phyloP scores from a whole-genome alignment of 2,113 vertebrate genomes.

The Xyrauchen texanus region DNA sequence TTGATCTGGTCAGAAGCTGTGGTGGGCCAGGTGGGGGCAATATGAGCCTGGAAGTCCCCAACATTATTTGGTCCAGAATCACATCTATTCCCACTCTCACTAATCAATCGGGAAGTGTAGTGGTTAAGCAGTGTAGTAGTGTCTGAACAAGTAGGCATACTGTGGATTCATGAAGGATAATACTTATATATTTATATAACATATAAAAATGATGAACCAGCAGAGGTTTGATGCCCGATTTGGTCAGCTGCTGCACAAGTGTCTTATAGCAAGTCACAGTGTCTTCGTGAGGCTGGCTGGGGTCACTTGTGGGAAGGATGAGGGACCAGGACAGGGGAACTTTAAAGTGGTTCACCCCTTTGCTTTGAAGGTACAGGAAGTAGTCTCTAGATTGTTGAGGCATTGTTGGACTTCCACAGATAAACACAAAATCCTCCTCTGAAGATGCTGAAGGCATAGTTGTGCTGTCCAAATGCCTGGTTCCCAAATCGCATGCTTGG shows the following conservation, averaged over 20 bases:
- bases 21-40: constrained; percentile 80
- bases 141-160: too few relatives aligned
- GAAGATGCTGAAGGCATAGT: not conserved
- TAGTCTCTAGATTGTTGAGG: constrained; percentile 61
- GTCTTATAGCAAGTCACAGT: constrained; percentile 75
- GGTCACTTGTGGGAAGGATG: constrained; percentile 69
- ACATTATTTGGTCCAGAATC: constrained; percentile 73
- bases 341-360: constrained; percentile 81
- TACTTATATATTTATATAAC: too few relatives aligned
- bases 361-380: constrained; percentile 67
- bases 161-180: too few relatives aligned
- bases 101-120: constrained; percentile 84
- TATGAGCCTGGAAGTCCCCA: constrained; percentile 77
- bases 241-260: constrained; percentile 71
- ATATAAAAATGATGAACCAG: constrained; percentile 59
- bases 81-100: constrained; percentile 65
- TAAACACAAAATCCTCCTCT: constrained; percentile 13
- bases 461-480: not conserved
- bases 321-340: constrained; percentile 77
- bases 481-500: constrained; percentile 56
- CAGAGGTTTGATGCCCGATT: constrained; percentile 71
- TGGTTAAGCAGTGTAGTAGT: constrained; percentile 74
- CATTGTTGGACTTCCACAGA: constrained; percentile 64
- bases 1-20: constrained; percentile 84
- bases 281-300: constrained; percentile 48